A percentile compares a stretch with the other conserved stretches of the same genome.
phyloP scores from a whole-genome alignment of 2,888 invertebrate species.

The Ectropis crepuscularia region DNA sequence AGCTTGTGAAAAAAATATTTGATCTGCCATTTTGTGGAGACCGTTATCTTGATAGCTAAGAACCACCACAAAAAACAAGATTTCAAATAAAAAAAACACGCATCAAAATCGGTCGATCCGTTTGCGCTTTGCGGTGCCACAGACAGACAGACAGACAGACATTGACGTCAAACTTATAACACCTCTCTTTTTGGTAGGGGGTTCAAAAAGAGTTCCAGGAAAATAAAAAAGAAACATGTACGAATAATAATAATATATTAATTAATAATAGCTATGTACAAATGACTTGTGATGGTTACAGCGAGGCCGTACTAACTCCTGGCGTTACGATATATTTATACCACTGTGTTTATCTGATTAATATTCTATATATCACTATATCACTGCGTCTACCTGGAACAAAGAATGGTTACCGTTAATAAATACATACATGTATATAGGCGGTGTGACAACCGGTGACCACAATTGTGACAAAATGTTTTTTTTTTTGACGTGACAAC shows the following conservation, averaged over 20 bases:
- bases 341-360: constrained; percentile 1
- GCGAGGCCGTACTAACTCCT: constrained; percentile 43
- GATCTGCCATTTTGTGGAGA: too few species aligned
- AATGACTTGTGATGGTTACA: constrained; percentile 31
- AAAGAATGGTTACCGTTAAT: neutral
- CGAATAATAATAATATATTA: constrained; percentile 43
- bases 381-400: constrained; percentile 23
- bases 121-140: too few species aligned
- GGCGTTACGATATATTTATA: constrained; percentile 32
- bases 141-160: too few species aligned
- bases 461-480: too few species aligned
- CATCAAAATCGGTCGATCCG: too few species aligned
- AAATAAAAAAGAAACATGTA: constrained; percentile 35
- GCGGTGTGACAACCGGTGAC: constrained; percentile 84
- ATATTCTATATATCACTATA: constrained; percentile 7
- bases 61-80: too few species aligned
- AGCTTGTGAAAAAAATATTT: too few species aligned
- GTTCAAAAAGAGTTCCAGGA: neutral
- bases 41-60: too few species aligned
- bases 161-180: too few species aligned
- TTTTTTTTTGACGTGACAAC: too few species aligned
- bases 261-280: constrained; percentile 59
- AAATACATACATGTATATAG: constrained; percentile 55
- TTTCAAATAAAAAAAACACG: too few species aligned
- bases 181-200: too few species aligned